phyloP scores from a whole-genome alignment of 2,888 invertebrate genomes.

The Pristionchus entomophagus region DNA sequence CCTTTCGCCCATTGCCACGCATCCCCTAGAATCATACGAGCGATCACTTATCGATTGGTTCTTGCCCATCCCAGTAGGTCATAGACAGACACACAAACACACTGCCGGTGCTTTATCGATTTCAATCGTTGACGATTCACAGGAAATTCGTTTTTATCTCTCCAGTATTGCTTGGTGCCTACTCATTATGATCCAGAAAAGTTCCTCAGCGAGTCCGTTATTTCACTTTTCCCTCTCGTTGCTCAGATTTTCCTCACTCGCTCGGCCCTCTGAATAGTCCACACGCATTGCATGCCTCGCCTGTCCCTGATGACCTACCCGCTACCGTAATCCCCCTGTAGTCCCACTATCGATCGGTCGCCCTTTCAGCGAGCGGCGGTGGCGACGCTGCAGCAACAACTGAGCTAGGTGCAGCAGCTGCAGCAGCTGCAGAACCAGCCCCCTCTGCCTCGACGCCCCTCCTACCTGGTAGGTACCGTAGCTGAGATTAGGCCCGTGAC shows the following conservation, averaged over 20 bases:
- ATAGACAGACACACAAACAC: background rate
- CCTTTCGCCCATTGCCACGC: background rate
- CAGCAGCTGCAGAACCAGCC: background rate
- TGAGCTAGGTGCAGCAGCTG: background rate
- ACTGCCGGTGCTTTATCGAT: constrained; percentile 13
- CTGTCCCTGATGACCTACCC: background rate
- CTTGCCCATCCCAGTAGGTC: background rate
- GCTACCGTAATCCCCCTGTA: background rate
- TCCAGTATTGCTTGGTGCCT: background rate
- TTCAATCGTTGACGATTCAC: background rate
- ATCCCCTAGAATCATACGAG: background rate
- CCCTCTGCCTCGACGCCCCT: constrained; percentile 1
- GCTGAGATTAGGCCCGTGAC: too few species aligned
- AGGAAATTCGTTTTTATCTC: background rate
- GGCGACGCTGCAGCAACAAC: background rate
- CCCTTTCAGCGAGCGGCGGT: background rate
- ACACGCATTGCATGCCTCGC: background rate
- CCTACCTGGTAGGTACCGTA: background rate
- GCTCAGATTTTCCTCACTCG: too few species aligned
- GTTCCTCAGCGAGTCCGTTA: background rate
- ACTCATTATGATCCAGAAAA: background rate
- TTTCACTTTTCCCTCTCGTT: too few species aligned
- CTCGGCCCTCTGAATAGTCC: background rate
- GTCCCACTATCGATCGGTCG: background rate
- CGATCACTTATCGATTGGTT: constrained; percentile 40